Evolutionary conservation across 2,888 invertebrate genomes (phyloP).

Genomic region (Mantis religiosa): DNA sequence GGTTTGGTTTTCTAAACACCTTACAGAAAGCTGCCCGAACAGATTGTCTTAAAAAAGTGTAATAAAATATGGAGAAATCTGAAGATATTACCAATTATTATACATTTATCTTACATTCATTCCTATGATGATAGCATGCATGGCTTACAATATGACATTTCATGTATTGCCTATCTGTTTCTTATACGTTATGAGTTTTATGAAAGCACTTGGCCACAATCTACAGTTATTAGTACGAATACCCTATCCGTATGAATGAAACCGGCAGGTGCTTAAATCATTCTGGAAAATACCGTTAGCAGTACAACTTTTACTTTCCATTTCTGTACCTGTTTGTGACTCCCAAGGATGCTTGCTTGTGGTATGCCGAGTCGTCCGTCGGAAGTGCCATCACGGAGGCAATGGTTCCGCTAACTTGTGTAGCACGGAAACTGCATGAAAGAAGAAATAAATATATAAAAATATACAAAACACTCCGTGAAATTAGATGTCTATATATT

Average conservation of each 20-base stretch:
- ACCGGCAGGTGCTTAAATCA: background rate
- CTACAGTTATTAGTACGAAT: background rate
- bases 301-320: background rate
- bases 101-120: too few species aligned
- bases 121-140: too few species aligned
- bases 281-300: background rate
- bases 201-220: too few species aligned
- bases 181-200: too few species aligned
- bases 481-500: background rate
- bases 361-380: background rate
- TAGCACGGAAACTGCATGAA: background rate
- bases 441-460: background rate
- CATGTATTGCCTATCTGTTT: too few species aligned
- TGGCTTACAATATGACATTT: too few species aligned
- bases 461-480: background rate
- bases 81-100: too few species aligned
- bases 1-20: too few species aligned
- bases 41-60: too few species aligned
- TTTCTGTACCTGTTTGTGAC: background rate
- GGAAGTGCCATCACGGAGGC: background rate
- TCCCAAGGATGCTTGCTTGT: background rate
- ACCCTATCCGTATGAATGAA: background rate
- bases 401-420: background rate
- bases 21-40: too few species aligned
- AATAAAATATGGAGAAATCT: too few species aligned